Percentiles rank a stretch among this genome's conserved stretches.
These are phyloP conservation scores for Microcebus griseorufus DNA, from an alignment of 2,113 vertebrate genomes.

Conservation along the genomic window DNA sequence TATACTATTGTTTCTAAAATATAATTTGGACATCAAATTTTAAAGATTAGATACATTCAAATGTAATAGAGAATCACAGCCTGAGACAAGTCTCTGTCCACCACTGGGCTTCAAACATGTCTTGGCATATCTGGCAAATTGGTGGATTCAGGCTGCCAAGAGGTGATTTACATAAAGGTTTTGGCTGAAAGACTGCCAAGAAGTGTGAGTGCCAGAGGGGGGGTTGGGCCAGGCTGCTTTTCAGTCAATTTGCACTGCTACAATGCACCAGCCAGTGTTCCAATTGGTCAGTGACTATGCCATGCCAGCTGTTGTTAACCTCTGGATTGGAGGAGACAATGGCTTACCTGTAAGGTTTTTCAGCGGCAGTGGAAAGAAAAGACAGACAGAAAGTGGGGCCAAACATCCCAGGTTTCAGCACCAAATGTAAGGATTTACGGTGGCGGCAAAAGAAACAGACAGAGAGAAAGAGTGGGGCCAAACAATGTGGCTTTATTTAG, in stretches of 20 bases:
- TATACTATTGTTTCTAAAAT: neutral
- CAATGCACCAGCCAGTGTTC: neutral
- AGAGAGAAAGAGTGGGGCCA: too few relatives aligned
- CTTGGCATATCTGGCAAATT: slow-evolving; percentile 24
- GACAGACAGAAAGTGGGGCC: too few relatives aligned
- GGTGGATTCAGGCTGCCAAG: neutral
- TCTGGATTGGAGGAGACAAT: neutral
- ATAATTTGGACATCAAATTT: slow-evolving; percentile 6
- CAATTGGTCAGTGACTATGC: neutral
- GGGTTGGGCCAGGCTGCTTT: neutral
- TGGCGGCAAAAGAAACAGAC: too few relatives aligned
- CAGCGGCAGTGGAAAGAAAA: too few relatives aligned
- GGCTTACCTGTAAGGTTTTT: neutral
- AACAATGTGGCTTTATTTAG: too few relatives aligned
- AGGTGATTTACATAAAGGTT: slow-evolving; percentile 3
- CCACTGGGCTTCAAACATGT: slow-evolving; percentile 13
- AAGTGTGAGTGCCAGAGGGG: neutral
- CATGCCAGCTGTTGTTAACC: neutral
- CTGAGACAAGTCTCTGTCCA: neutral
- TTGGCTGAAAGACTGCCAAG: slow-evolving; percentile 39
- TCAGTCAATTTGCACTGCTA: neutral
- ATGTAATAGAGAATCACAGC: neutral
- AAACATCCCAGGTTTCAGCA: too few relatives aligned
- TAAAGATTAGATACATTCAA: slow-evolving; percentile 12
- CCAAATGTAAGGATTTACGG: too few relatives aligned